Conservation (phyloP, 2,113 vertebrate species). For the Cyanoramphus novaezelandiae region DNA sequence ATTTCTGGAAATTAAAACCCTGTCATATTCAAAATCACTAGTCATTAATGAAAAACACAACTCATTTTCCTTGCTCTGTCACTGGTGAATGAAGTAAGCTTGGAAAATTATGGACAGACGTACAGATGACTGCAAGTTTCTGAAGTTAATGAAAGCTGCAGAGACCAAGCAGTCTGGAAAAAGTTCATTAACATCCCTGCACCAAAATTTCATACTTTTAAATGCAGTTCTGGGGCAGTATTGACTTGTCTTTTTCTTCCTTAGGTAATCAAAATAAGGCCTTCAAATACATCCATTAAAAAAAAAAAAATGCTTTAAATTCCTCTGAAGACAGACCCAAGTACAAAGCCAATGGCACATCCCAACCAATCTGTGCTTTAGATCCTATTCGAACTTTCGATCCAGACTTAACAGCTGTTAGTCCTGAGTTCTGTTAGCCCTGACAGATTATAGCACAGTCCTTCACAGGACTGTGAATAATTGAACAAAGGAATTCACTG, state of each 20-base stretch:
- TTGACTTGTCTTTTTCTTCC: not conserved
- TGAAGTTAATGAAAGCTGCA: slow-evolving; percentile 6
- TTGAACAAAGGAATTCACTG: slow-evolving; percentile 34
- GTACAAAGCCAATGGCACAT: not conserved
- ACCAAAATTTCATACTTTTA: not conserved
- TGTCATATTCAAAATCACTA: not conserved
- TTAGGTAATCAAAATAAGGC: not conserved
- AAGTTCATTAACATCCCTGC: not conserved
- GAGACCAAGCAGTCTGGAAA: not conserved
- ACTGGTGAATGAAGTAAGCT: not conserved
- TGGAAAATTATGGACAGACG: not conserved
- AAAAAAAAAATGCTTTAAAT: not conserved
- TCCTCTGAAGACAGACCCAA: not conserved
- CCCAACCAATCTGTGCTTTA: not conserved
- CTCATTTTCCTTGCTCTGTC: not conserved
- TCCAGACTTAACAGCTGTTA: not conserved
- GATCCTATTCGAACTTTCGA: not conserved
- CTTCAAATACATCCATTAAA: not conserved
- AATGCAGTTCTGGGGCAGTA: not conserved
- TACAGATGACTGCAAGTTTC: not conserved
- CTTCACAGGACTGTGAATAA: slow-evolving; percentile 28
- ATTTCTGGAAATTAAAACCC: not conserved
- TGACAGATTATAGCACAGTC: not conserved
- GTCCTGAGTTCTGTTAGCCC: not conserved
- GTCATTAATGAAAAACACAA: not conserved